Percentiles rank a stretch among this genome's conserved stretches.
Conservation (phyloP, 92 coral and sea anemone genomes). For the Micromussa lordhowensis region DNA sequence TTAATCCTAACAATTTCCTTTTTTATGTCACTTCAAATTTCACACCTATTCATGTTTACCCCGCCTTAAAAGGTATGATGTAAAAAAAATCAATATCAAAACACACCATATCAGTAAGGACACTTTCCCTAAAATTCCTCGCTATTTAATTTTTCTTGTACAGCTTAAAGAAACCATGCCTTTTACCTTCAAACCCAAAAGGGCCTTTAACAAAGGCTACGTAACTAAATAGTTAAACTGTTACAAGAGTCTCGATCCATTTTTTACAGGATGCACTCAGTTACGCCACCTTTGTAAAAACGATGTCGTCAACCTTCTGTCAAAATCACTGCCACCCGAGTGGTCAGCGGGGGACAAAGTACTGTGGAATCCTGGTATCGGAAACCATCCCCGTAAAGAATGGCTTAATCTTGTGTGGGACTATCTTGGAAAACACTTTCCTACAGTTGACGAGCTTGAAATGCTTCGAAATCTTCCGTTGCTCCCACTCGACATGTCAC, state of each 20-base stretch:
- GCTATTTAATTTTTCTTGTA: too few relatives aligned
- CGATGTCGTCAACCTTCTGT: slow-evolving; percentile 57
- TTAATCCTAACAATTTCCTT: too few relatives aligned
- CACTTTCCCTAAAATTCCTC: too few relatives aligned
- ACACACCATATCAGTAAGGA: too few relatives aligned
- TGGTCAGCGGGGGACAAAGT: slow-evolving; percentile 54
- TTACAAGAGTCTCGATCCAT: not conserved
- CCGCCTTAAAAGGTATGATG: too few relatives aligned
- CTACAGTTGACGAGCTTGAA: slow-evolving; percentile 22
- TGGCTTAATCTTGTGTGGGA: slow-evolving; percentile 87
- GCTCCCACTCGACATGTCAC: slow-evolving; percentile 56
- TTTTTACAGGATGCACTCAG: slow-evolving; percentile 62
- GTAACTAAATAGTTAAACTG: too few relatives aligned
- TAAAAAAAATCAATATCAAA: too few relatives aligned
- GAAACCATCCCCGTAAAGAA: slow-evolving; percentile 64
- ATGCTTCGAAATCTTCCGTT: slow-evolving; percentile 69
- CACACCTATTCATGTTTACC: too few relatives aligned
- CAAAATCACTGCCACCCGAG: slow-evolving; percentile 59
- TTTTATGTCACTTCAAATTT: too few relatives aligned
- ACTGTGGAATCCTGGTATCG: slow-evolving; percentile 66
- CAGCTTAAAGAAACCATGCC: too few relatives aligned
- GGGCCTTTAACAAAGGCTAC: not conserved
- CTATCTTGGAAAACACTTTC: slow-evolving; percentile 68
- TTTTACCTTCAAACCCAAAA: not conserved
- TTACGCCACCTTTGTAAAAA: slow-evolving; percentile 61